These are phyloP conservation scores for Trissolcus basalis DNA, from an alignment of 1,140 invertebrate species.

Conservation along the genomic window DNA sequence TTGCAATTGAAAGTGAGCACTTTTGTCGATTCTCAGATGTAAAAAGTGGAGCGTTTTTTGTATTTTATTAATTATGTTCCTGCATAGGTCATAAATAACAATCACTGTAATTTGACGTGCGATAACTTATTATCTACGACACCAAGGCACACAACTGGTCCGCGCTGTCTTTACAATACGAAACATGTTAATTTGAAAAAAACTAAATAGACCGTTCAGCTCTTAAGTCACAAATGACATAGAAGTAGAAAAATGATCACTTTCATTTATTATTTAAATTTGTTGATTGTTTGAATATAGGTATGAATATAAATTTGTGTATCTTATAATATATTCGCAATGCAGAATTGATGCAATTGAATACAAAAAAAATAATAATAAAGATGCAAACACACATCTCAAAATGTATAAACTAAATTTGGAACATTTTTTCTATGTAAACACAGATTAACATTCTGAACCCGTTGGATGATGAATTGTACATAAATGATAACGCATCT, in stretches of 20 bases:
- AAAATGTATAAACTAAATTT: not conserved
- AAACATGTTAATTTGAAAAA: conserved; percentile 19
- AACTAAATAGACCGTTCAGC: not conserved
- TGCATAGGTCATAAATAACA: conserved; percentile 29
- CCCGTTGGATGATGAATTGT: conserved; percentile 8
- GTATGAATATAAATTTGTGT: too few species aligned
- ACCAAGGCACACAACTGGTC: conserved; percentile 15
- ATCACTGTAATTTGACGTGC: conserved; percentile 12
- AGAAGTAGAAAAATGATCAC: too few species aligned
- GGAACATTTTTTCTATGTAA: conserved; percentile 4
- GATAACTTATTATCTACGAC: conserved; percentile 25
- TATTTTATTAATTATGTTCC: conserved; percentile 11
- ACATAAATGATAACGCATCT: not conserved
- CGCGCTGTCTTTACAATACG: conserved; percentile 20
- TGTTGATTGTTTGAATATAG: too few species aligned
- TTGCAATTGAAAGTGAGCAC: too few species aligned
- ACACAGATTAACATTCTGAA: conserved; percentile 11
- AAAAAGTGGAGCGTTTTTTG: not conserved
- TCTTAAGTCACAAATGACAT: too few species aligned
- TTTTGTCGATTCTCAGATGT: not conserved
- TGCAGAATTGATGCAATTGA: too few species aligned
- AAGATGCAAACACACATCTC: too few species aligned
- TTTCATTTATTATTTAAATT: too few species aligned
- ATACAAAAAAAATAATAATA: too few species aligned
- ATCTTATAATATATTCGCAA: too few species aligned